These are phyloP conservation scores for Hydropsyche betteni DNA, from an alignment of 2,888 invertebrate genomes.

Conservation along the genomic window DNA sequence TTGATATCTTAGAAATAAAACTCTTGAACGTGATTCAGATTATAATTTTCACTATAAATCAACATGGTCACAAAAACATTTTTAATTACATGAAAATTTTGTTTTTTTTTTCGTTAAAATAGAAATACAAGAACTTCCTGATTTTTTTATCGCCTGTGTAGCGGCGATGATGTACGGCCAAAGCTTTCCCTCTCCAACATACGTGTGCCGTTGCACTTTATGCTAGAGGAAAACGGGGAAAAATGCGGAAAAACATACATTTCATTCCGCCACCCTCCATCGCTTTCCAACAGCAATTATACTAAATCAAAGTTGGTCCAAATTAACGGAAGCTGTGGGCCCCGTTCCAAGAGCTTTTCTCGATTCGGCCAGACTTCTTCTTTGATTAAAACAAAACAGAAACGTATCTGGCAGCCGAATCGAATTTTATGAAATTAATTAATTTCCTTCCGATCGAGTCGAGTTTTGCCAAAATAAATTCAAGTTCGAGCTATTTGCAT, in stretches of 20 bases:
- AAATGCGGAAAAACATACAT: constrained; percentile 22
- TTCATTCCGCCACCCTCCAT: background rate
- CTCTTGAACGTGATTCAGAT: too few relatives aligned
- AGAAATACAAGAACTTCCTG: background rate
- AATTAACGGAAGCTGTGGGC: constrained; percentile 17
- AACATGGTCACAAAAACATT: too few relatives aligned
- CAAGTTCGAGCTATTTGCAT: background rate
- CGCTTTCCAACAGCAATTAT: constrained; percentile 24
- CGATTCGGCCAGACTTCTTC: constrained; percentile 16
- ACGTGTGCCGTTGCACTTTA: too few relatives aligned
- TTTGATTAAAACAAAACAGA: constrained; percentile 38
- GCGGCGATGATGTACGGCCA: background rate
- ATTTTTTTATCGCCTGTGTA: constrained; percentile 7
- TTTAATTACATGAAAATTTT: too few relatives aligned
- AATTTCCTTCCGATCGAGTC: constrained; percentile 7
- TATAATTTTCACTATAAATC: too few relatives aligned
- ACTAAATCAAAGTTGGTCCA: constrained; percentile 34
- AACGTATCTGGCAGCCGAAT: background rate
- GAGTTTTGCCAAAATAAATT: constrained; percentile 8
- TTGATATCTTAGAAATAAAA: too few relatives aligned
- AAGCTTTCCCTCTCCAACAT: too few relatives aligned
- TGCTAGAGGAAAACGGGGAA: background rate
- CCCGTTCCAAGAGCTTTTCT: constrained; percentile 6
- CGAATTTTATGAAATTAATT: constrained; percentile 34
- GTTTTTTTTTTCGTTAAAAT: too few relatives aligned